These are phyloP conservation scores for Magallana angulata DNA, from an alignment of 1,140 invertebrate genomes.

Conservation along the genomic window DNA sequence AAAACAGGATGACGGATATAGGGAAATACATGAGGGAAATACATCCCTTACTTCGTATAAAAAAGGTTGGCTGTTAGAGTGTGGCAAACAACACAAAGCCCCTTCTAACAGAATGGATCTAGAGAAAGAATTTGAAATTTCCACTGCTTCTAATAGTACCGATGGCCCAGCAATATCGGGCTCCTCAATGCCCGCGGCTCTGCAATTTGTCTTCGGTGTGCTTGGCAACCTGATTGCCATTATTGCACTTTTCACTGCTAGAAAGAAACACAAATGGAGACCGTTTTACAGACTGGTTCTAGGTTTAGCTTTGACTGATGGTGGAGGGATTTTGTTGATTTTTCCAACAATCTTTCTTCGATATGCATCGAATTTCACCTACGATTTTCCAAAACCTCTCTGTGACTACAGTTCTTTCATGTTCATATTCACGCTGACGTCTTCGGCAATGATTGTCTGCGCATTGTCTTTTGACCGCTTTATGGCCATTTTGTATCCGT, in stretches of 20 bases:
- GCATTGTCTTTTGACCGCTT: slow-evolving; percentile 78
- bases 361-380: slow-evolving; percentile 34
- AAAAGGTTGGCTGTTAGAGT: no score
- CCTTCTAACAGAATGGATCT: no score
- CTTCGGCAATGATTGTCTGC: slow-evolving; percentile 72
- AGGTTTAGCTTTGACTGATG: slow-evolving; percentile 23
- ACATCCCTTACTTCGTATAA: no score
- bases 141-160: background rate
- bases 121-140: no score
- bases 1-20: no score
- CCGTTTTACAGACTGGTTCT: slow-evolving; percentile 21
- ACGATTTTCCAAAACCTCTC: slow-evolving; percentile 14
- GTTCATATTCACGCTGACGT: slow-evolving; percentile 17
- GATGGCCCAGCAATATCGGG: background rate
- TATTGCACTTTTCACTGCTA: background rate
- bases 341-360: slow-evolving; percentile 6
- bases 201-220: background rate
- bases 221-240: slow-evolving; percentile 32
- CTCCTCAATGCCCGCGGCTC: background rate
- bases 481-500: slow-evolving; percentile 77
- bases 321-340: background rate
- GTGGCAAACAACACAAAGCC: no score
- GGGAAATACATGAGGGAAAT: no score
- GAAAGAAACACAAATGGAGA: slow-evolving; percentile 44
- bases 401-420: slow-evolving; percentile 26